Evolutionary conservation across 2,113 vertebrate species (phyloP).

Genomic region (Brienomyrus longianalis): DNA sequence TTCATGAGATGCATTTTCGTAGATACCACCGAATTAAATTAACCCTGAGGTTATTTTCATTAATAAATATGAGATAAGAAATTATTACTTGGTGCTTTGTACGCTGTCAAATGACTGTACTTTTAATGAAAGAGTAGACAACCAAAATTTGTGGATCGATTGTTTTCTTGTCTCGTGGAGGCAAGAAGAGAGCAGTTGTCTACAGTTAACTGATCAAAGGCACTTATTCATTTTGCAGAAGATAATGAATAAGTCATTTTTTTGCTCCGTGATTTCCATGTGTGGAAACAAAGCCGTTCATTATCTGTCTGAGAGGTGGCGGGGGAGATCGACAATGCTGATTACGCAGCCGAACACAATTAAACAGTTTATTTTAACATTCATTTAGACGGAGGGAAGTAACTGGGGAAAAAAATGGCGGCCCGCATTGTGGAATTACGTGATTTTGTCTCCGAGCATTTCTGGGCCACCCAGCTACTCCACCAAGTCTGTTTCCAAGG

Average conservation of each 20-base stretch:
- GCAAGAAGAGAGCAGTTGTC: conserved; percentile 17
- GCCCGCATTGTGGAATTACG: not conserved
- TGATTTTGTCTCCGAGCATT: not conserved
- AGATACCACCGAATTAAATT: conserved; percentile 36
- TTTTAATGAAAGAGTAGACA: conserved; percentile 23
- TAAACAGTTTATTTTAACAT: conserved; percentile 19
- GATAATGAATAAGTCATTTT: conserved; percentile 30
- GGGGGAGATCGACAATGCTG: conserved; percentile 26
- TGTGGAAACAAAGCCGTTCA: conserved; percentile 24
- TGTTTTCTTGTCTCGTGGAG: conserved; percentile 31
- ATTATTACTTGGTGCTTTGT: conserved; percentile 33
- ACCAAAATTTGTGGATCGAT: conserved; percentile 36
- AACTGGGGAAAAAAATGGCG: conserved; percentile 14
- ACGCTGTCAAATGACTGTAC: conserved; percentile 26
- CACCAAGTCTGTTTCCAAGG: not conserved
- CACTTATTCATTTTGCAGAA: conserved; percentile 30
- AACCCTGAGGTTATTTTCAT: conserved; percentile 41
- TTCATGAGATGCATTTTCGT: conserved; percentile 26
- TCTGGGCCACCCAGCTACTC: conserved; percentile 12
- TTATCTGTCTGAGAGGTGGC: conserved; percentile 20
- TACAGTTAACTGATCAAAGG: conserved; percentile 32
- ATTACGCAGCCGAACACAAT: conserved; percentile 26
- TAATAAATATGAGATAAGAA: conserved; percentile 46
- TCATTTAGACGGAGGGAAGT: conserved; percentile 14
- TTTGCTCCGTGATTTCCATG: conserved; percentile 16